Evolutionary conservation across 1,140 invertebrate genomes (phyloP), one percentile per base, ranked within the genome.

Genomic region (Orussus abietinus): DNA sequence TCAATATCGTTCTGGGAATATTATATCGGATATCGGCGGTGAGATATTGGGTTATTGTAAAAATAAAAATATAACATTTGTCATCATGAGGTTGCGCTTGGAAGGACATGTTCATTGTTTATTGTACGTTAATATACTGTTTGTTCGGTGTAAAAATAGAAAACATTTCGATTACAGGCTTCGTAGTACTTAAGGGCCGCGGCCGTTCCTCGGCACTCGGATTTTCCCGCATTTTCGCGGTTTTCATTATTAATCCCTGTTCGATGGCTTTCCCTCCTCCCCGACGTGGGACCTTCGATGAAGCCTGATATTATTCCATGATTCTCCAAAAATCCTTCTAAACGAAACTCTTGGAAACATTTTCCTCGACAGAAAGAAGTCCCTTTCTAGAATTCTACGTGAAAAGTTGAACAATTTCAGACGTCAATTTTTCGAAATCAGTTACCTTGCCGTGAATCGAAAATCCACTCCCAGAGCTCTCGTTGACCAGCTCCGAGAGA

Each of bases 71-170:
- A 53, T 64, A 67, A 66, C 57, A 66, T 67, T 56, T 67, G 56
- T 66, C 53, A 59, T 59, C 57, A 53, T 69, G 64, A 67, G 62
- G 63, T 69, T 67, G 64, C 55, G 49, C 56, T 64, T 69, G 66
- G 64, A 69, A 69, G 64, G 64, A 69, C 62, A 65, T 66, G 58
- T 65, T 62, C 52, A 51, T 55, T 57, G 47, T 59, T 63, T 63
- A 62, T 62, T 64, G 58, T 64, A 62, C 59, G 51, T 47, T 53
- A 35, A 44, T 43, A 50, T 49, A 42, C 39, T 53, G 42, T 45
- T 45, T 51, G 52, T 63, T 59, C 56, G 54, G 64, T 69, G 63
- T 66, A 69, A 68, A 68, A 68, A 68, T 68, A 66, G 64, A 68
- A 68, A 68, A 57, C 62, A 66, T 68, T 67, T 67, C 51, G 49